Percentiles rank a stretch among this genome's conserved stretches.
These are phyloP conservation scores for Panopea generosa DNA, from an alignment of 2,888 invertebrate genomes.

Conservation along the genomic window DNA sequence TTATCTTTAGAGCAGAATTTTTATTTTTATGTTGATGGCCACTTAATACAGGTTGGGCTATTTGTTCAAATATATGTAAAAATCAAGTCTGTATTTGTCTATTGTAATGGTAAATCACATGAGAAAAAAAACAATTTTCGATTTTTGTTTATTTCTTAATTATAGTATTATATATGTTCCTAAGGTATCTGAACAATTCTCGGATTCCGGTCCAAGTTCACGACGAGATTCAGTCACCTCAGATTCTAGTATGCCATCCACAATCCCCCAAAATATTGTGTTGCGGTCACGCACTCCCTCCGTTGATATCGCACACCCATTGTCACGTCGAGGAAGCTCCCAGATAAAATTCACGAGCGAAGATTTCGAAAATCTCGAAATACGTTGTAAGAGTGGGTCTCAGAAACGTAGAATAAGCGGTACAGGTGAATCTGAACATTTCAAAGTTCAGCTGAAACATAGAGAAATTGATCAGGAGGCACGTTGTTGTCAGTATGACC, in stretches of 20 bases:
- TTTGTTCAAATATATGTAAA: too few species aligned
- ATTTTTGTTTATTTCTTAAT: too few species aligned
- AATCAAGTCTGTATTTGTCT: too few species aligned
- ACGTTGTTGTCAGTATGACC: conserved; percentile 11
- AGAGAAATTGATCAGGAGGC: conserved; percentile 63
- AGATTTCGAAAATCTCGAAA: conserved; percentile 36
- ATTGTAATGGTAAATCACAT: too few species aligned
- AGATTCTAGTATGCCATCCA: conserved; percentile 12
- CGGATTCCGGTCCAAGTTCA: conserved; percentile 17
- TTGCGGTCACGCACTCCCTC: conserved; percentile 46
- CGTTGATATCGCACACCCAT: conserved; percentile 37
- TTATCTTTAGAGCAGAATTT: too few species aligned
- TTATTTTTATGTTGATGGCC: too few species aligned
- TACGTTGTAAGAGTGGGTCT: conserved; percentile 51
- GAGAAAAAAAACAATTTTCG: too few species aligned
- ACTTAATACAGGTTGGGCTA: too few species aligned
- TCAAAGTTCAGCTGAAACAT: conserved; percentile 66
- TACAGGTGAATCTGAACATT: conserved; percentile 12
- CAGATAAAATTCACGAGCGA: conserved; percentile 3
- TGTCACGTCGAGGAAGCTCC: conserved; percentile 23
- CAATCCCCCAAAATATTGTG: neutral
- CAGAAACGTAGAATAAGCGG: conserved; percentile 34
- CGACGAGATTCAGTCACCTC: conserved; percentile 42
- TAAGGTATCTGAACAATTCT: conserved; percentile 13
- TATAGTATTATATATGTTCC: too few species aligned